Base-by-base conservation (phyloP, 2,797 vertebrate species). In the Argya squamiceps region DNA sequence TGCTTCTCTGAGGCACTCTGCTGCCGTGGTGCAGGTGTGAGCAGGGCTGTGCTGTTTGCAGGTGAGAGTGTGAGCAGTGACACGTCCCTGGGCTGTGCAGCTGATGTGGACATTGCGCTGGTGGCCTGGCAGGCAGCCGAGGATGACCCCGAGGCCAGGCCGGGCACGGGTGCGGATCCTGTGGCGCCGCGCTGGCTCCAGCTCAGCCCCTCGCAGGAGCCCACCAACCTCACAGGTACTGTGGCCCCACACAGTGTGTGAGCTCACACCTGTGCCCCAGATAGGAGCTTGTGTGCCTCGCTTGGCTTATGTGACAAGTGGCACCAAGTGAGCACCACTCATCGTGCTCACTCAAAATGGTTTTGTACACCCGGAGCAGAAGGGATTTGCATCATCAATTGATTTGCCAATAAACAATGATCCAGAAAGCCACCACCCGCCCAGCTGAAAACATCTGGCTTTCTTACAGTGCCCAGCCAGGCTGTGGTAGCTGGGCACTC, bases 31-130 rank as follows among this genome's bases (percentile, higher is more conserved):
- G 5, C 56, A 12, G 26, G 2, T 3, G 6, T 50, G 41, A 58
- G 36, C 43, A 19, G 26, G 22, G 5, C 46, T 22, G 46, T 67
- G 53, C 37, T 59, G 23, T 68, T 37, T 70, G 46, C 89, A 99
- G 99, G 98, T 97, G 99, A 99, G 95, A 99, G 99, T 27, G 68
- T 99, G 65, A 98, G 98, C 96, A 99, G 99, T 7, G 99, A 99
- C 87, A 97, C 98, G 0, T 99, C 98, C 79, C 98, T 98, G 74
- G 98, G 99, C 94, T 99, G 97, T 94, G 97, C 96, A 50, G 98
- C 98, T 2, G 99, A 99, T 34, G 88, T 98, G 9, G 99, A 99
- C 49, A 98, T 98, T 2, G 96, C 98, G 5, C 98, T 99, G 91
- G 93, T 93, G 84, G 90, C 98, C 16, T 99, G 98, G 99, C 98